These are phyloP conservation scores for Netelia inedita DNA, from an alignment of 2,888 invertebrate genomes.

Conservation along the genomic window DNA sequence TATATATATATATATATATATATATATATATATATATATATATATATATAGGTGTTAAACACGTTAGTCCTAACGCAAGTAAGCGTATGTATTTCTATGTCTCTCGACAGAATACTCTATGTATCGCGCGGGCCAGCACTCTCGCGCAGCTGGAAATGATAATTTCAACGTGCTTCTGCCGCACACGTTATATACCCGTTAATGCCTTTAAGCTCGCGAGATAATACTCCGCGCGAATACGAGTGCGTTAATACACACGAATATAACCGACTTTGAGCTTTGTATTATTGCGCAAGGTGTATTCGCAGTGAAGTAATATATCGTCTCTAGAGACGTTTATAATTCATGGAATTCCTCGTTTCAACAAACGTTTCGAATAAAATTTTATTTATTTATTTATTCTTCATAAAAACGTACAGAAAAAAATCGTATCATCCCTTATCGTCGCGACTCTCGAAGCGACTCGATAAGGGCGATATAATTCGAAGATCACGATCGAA, in stretches of 20 bases:
- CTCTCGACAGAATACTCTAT: conserved; percentile 19
- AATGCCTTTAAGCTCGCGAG: conserved; percentile 48
- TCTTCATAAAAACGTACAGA: no score
- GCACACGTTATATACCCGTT: background rate
- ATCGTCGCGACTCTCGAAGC: no score
- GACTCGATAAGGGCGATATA: no score
- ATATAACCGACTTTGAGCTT: background rate
- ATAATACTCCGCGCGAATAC: conserved; percentile 35
- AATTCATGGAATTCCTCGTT: no score
- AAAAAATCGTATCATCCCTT: no score
- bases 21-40: conserved; percentile 7
- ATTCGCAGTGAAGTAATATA: background rate
- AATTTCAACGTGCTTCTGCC: conserved; percentile 52
- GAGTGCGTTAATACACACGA: background rate
- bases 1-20: background rate
- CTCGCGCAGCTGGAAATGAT: conserved; percentile 54
- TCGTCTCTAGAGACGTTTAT: no score
- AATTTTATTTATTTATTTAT: no score
- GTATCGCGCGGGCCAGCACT: conserved; percentile 5
- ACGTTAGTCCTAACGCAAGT: conserved; percentile 18
- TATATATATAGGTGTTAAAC: conserved; percentile 9
- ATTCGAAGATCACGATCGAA: no score
- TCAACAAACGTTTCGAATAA: no score
- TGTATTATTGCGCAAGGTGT: background rate
- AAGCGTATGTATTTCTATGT: conserved; percentile 28